Percentiles rank a stretch among this genome's conserved stretches.
phyloP scores from a whole-genome alignment of 2,797 vertebrate genomes.

The Gambelia wislizenii region DNA sequence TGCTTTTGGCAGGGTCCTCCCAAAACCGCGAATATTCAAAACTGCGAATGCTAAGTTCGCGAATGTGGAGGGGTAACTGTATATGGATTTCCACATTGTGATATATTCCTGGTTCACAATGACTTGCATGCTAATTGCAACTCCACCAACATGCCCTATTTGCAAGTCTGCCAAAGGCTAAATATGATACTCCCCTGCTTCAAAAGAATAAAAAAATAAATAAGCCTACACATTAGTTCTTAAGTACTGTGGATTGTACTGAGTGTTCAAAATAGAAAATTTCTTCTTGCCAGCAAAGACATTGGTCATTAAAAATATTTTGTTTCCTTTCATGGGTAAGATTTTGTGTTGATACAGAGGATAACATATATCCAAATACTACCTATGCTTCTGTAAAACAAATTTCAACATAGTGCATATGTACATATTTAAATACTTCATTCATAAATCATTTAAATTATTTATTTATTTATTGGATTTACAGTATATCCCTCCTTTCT shows the following conservation, averaged over 20 bases:
- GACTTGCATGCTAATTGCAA: neutral
- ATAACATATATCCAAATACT: neutral
- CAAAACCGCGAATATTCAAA: no score
- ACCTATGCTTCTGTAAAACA: neutral
- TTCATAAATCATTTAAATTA: no score
- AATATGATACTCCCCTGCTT: neutral
- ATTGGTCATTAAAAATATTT: neutral
- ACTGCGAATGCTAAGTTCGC: no score
- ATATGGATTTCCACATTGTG: neutral
- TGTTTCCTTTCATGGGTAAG: neutral
- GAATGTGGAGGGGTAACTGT: no score
- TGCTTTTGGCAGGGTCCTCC: no score
- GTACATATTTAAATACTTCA: neutral
- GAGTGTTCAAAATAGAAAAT: neutral
- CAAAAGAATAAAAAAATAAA: no score
- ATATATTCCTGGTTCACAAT: neutral
- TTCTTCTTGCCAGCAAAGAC: neutral
- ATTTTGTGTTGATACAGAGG: neutral
- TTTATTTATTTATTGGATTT: no score
- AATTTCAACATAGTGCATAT: neutral
- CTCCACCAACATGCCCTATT: neutral
- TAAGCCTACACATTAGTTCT: neutral
- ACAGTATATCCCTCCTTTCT: no score
- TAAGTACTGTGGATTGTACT: neutral
- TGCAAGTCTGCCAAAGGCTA: neutral